Base-by-base conservation (phyloP, 2,797 vertebrate species). In the Geotrypetes seraphini region DNA sequence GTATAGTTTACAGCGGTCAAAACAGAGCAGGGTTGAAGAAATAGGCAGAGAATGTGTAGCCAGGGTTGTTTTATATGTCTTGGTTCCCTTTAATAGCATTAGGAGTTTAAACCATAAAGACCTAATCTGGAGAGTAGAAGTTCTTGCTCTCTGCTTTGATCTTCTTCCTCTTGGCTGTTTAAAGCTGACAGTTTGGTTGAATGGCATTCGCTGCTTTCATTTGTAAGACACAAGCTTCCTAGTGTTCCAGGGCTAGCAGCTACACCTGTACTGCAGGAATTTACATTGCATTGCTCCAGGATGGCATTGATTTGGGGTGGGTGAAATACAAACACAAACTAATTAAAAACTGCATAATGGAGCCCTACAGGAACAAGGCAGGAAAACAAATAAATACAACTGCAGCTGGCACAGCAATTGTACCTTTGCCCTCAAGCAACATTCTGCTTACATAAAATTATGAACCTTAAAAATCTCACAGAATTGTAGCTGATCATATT, bases 201-300 rank as follows among this genome's bases (percentile, higher is more conserved):
- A 73, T 75, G 67, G 73, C 71, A 68, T 72, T 73, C 73, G 59
- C 28, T 35, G 63, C 70, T 77, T 70, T 71, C 69, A 63, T 72
- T 81, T 83, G 81, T 81, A 80, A 75, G 75, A 81, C 78, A 78
- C 32, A 62, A 63, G 59, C 70, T 75, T 69, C 64, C 69, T 51
- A 53, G 70, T 66, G 70, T 74, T 66, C 49, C 46, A 37, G 69
- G 64, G 75, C 73, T 73, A 63, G 73, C 71, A 64, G 77, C 74
- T 75, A 81, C 79, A 86, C 85, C 84, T 86, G 81, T 82, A 81
- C 75, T 69, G 67, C 35, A 72, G 60, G 72, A 73, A 79, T 79
- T 76, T 80, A 78, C 79, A 71, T 69, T 60, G 59, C 69, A 67
- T 69, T 69, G 78, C 79, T 79, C 60, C 41, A 50, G 74, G 77